These are phyloP conservation scores for Caenorhabditis sp. DNA, from an alignment of 2,888 invertebrate genomes.

Conservation along the genomic window DNA sequence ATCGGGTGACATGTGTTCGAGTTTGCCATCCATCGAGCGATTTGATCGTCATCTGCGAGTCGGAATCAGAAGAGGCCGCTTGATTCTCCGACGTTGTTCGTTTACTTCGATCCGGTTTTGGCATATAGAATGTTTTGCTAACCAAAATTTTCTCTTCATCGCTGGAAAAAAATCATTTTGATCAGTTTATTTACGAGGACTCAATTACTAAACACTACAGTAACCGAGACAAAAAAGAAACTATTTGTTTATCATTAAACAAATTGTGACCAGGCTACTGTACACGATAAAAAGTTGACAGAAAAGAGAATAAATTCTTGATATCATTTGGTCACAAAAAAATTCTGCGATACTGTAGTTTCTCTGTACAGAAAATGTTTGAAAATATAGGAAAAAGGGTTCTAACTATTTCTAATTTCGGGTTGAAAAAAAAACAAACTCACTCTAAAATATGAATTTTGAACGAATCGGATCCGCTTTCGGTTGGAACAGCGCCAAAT, in stretches of 20 bases:
- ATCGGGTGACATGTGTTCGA: constrained; percentile 5
- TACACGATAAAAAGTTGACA: too few relatives aligned
- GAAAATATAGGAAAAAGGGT: too few relatives aligned
- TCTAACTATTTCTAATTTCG: too few relatives aligned
- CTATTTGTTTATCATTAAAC: too few relatives aligned
- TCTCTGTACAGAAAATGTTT: too few relatives aligned
- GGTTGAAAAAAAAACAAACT: too few relatives aligned
- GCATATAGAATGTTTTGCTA: constrained; percentile 56
- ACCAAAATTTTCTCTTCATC: constrained; percentile 50
- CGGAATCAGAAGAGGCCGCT: constrained; percentile 48
- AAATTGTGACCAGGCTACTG: too few relatives aligned
- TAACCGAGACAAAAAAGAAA: too few relatives aligned
- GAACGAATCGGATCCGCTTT: constrained; percentile 50
- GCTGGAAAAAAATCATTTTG: constrained; percentile 31
- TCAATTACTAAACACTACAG: too few relatives aligned
- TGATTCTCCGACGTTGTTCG: neutral
- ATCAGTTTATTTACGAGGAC: neutral
- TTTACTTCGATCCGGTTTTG: constrained; percentile 12
- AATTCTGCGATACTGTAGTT: too few relatives aligned
- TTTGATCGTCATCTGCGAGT: constrained; percentile 55
- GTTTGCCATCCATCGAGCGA: constrained; percentile 51
- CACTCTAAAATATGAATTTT: constrained; percentile 61
- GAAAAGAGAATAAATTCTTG: too few relatives aligned
- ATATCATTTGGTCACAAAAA: too few relatives aligned
- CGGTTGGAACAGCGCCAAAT: constrained; percentile 57